Conservation (phyloP, 1,140 invertebrate species). For the Eriocheir sinensis region DNA sequence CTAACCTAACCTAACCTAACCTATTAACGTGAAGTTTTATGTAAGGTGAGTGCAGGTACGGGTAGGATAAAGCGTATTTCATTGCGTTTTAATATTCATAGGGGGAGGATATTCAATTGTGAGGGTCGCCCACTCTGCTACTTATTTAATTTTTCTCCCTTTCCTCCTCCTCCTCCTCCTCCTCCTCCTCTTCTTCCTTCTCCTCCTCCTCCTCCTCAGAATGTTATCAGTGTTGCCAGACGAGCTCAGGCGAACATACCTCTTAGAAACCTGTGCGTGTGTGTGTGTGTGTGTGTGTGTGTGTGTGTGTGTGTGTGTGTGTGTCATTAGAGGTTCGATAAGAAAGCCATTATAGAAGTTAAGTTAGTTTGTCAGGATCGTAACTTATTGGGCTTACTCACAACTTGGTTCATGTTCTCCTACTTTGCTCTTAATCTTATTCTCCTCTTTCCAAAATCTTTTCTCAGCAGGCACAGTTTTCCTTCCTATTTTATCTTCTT, state of each 20-base stretch:
- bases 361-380: neutral
- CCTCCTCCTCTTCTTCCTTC: neutral
- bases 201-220: neutral
- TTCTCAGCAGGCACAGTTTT: neutral
- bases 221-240: slow-evolving; percentile 16
- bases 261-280: neutral
- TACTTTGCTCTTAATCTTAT: neutral
- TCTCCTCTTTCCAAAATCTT: neutral
- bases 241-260: neutral
- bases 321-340: neutral
- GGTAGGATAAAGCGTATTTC: no score
- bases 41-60: no score
- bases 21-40: no score
- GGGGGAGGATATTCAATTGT: neutral
- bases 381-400: slow-evolving; percentile 14
- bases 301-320: neutral
- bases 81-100: no score
- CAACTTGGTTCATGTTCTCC: neutral
- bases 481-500: neutral
- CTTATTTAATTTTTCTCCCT: neutral
- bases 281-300: slow-evolving; percentile 14
- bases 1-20: no score
- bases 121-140: neutral
- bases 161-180: neutral
- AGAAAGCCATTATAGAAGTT: neutral